Conservation (phyloP, 2,888 invertebrate genomes). For the Amphimallon solstitiale region DNA sequence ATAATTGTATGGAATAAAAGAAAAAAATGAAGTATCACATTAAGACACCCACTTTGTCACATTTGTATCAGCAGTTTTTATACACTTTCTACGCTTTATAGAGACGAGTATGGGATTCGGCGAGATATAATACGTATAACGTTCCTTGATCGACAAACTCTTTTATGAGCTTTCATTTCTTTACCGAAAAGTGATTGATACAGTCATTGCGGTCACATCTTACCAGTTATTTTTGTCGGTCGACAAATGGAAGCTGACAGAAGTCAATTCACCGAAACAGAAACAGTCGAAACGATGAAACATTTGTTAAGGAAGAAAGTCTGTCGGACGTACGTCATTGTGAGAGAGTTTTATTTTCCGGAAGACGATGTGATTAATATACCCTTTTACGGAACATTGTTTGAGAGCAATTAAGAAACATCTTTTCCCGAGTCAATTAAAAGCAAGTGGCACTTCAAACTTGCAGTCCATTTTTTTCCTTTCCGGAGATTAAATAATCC, state of each 20-base stretch:
- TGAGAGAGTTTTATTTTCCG: constrained; percentile 30
- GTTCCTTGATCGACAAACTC: constrained; percentile 6
- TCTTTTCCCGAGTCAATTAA: constrained; percentile 33
- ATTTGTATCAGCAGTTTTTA: no score
- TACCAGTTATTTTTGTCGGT: constrained; percentile 12
- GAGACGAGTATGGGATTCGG: neutral
- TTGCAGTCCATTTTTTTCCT: constrained; percentile 23
- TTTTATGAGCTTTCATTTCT: constrained; percentile 15
- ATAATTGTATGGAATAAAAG: no score
- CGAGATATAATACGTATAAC: constrained; percentile 10
- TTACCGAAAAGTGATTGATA: constrained; percentile 28
- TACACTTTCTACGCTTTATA: neutral
- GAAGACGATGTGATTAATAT: constrained; percentile 33
- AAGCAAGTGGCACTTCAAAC: constrained; percentile 31
- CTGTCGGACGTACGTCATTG: constrained; percentile 9
- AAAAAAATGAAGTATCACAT: no score
- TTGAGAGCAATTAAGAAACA: constrained; percentile 33
- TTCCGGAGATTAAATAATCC: constrained; percentile 32
- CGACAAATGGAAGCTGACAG: constrained; percentile 28
- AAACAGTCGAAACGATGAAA: constrained; percentile 27
- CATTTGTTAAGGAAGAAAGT: constrained; percentile 25
- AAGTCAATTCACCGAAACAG: constrained; percentile 29
- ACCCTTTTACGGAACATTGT: constrained; percentile 29
- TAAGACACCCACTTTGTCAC: no score
- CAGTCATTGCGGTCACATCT: constrained; percentile 8